phyloP scores from a whole-genome alignment of 2,797 vertebrate species.

The Enteromius mattozi region DNA sequence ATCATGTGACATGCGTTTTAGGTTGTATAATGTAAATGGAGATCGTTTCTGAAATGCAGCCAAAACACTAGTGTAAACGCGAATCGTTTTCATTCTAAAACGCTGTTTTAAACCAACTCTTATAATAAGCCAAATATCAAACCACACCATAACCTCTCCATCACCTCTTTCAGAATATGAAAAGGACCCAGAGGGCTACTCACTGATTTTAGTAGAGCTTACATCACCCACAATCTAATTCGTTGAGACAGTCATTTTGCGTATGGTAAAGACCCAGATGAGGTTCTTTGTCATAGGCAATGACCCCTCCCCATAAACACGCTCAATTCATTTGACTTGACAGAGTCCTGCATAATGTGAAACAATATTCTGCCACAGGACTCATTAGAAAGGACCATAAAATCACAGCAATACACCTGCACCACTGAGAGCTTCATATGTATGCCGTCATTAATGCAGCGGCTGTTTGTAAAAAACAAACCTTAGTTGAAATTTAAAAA shows the following conservation, averaged over 20 bases:
- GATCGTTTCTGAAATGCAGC: too few relatives aligned
- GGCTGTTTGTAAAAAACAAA: neutral
- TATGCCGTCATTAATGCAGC: neutral
- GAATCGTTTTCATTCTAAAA: too few relatives aligned
- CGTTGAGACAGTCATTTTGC: conserved; percentile 23
- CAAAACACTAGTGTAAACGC: too few relatives aligned
- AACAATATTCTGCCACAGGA: conserved; percentile 66
- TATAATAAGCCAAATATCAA: neutral
- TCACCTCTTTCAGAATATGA: conserved; percentile 12
- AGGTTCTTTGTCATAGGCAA: conserved; percentile 73
- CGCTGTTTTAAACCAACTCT: neutral
- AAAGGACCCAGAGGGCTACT: conserved; percentile 1
- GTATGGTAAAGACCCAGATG: conserved; percentile 66
- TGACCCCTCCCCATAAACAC: conserved; percentile 75
- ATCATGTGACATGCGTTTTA: too few relatives aligned
- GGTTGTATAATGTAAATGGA: too few relatives aligned
- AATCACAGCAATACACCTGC: conserved; percentile 66
- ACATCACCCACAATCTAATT: conserved; percentile 32
- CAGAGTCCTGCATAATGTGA: conserved; percentile 68
- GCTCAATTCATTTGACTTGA: conserved; percentile 74
- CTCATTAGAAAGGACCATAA: conserved; percentile 66
- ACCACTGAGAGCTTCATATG: conserved; percentile 52
- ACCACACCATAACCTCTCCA: conserved; percentile 7
- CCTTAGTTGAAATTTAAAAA: neutral
- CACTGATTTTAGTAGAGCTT: conserved; percentile 30